Conservation (phyloP, 2,113 vertebrate species). For the Oenanthe melanoleuca region DNA sequence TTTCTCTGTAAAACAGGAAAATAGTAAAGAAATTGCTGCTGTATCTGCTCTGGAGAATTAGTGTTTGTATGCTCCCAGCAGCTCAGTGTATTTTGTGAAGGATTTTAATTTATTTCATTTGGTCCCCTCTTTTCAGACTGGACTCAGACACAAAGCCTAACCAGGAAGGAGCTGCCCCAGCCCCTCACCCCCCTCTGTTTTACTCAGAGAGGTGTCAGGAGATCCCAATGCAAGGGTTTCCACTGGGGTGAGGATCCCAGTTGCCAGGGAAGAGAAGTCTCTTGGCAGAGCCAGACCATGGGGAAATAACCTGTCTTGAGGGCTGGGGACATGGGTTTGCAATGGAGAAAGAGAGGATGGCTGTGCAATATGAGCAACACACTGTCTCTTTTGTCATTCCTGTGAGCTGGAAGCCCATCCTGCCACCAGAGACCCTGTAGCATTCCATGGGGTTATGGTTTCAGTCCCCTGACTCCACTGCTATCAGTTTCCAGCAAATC, state of each 20-base stretch:
- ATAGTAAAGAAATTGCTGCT: neutral
- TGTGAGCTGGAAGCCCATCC: neutral
- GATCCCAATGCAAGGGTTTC: neutral
- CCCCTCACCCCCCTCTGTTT: neutral
- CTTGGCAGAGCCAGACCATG: neutral
- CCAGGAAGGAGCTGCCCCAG: neutral
- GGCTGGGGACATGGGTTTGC: neutral
- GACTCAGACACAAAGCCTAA: neutral
- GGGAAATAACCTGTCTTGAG: neutral
- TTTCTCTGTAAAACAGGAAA: neutral
- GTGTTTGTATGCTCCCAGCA: neutral
- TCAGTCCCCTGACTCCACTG: neutral
- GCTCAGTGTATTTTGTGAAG: neutral
- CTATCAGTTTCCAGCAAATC: slow-evolving; percentile 12
- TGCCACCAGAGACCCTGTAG: neutral
- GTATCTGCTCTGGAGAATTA: slow-evolving; percentile 10
- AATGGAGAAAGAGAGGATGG: neutral
- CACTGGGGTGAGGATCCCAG: no score
- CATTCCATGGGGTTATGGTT: neutral
- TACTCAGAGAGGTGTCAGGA: neutral
- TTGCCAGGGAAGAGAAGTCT: neutral
- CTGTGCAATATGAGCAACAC: neutral
- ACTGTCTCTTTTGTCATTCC: neutral
- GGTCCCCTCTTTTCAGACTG: neutral
- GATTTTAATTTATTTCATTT: slow-evolving; percentile 13